Evolutionary conservation across 2,113 vertebrate genomes (phyloP), one percentile per base, ranked within the genome.

Genomic region (Zapornia atra): DNA sequence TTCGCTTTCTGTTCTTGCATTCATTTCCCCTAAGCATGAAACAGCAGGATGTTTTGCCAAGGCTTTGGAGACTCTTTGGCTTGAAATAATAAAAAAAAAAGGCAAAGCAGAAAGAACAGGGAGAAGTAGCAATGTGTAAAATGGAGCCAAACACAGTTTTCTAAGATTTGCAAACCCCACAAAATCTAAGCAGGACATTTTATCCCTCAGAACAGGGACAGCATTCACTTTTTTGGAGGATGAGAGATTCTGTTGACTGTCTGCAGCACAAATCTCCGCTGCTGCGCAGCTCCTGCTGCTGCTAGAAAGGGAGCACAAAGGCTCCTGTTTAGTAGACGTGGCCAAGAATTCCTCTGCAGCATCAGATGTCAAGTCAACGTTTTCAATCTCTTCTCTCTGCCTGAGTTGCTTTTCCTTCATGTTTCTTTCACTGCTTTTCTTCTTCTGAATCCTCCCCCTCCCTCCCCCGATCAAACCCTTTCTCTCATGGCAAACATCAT

Each of bases 301-400:
- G 22, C 77, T 73, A 48, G 57, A 61, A 92, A 87, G 26, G 57
- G 40, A 95, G 3, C 44, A 78, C 68, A 92, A 77, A 91, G 40
- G 25, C 77, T 79, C 22, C 65, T 71, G 20, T 85, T 79, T 59
- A 91, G 36, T 3, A 91, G 83, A 60, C 22, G 25, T 2, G 22
- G 36, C 54, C 11, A 34, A 92, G 81, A 80, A 76, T 86, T 75
- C 82, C 75, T 94, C 40, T 0, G 4, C 89, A 84, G 36, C 81
- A 86, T 91, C 77, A 80, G 54, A 75, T 85, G 77, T 94, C 94
- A 95, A 92, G 96, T 91, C 86, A 94, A 89, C 86, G 17, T 44
- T 89, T 96, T 95, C 81, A 94, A 28, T 89, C 86, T 95, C 59
- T 79, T 48, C 54, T 92, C 59, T 79, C 77, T 85, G 63, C 48